A percentile compares a stretch with the other conserved stretches of the same genome.
Conservation (phyloP, 2,113 vertebrate species). For the Rhadina sibilatrix region DNA sequence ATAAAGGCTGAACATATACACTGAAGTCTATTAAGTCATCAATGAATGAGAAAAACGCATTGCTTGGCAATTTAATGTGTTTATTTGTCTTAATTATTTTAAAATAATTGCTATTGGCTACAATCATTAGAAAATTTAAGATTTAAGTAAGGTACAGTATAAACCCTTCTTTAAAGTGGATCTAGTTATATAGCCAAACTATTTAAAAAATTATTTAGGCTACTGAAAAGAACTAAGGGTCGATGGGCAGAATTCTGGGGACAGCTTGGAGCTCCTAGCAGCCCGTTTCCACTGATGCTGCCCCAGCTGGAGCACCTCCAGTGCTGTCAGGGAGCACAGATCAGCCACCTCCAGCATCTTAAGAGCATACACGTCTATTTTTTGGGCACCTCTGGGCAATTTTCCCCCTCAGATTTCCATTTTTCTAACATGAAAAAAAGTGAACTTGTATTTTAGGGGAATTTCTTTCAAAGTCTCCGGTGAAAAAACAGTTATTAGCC, state of each 20-base stretch:
- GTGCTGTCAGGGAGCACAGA: not conserved
- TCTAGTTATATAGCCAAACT: not conserved
- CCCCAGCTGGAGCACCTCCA: not conserved
- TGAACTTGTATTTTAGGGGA: not conserved
- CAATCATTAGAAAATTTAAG: constrained; percentile 22
- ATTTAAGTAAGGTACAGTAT: constrained; percentile 20
- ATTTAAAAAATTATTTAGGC: not conserved
- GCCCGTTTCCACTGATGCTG: not conserved
- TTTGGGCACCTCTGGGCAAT: not conserved
- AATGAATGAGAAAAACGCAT: constrained; percentile 65
- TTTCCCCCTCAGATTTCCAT: not conserved
- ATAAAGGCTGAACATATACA: constrained; percentile 39
- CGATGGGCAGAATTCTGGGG: not conserved
- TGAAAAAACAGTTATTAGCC: not conserved
- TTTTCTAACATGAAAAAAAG: not conserved
- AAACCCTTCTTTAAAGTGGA: not conserved
- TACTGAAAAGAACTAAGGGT: not conserved
- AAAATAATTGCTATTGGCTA: constrained; percentile 63
- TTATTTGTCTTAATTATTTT: constrained; percentile 54
- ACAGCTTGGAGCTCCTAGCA: not conserved
- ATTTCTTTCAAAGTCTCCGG: not conserved
- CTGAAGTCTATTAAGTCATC: constrained; percentile 64
- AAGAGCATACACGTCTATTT: not conserved
- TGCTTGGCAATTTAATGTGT: constrained; percentile 32
- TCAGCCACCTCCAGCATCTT: not conserved